phyloP scores from a whole-genome alignment of 1,140 invertebrate genomes.

The Drosophila arizonae region DNA sequence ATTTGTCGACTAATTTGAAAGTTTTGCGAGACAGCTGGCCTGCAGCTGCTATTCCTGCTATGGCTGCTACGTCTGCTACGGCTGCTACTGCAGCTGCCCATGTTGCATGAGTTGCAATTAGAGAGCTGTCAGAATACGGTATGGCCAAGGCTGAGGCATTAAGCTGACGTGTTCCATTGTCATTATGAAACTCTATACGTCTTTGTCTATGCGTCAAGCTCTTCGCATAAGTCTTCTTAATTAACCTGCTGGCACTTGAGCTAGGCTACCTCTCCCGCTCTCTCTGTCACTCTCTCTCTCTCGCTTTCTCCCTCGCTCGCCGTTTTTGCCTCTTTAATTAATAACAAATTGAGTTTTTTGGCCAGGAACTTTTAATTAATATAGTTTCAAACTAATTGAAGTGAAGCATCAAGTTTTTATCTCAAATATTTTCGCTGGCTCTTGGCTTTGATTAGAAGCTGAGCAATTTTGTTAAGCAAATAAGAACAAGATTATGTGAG shows the following conservation, averaged over 20 bases:
- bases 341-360: constrained; percentile 20
- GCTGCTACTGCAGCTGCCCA: not conserved
- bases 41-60: constrained; percentile 6
- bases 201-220: not conserved
- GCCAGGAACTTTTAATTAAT: constrained; percentile 7
- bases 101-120: constrained; percentile 48
- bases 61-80: constrained; percentile 2
- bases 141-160: constrained; percentile 14
- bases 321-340: constrained; percentile 13
- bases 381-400: constrained; percentile 6
- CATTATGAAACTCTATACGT: constrained; percentile 12
- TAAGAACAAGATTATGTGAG: too few species aligned
- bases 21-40: not conserved
- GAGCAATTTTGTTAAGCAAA: too few species aligned
- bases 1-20: constrained; percentile 39
- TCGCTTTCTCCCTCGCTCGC: not conserved
- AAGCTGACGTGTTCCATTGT: constrained; percentile 10
- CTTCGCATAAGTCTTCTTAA: not conserved
- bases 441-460: too few species aligned
- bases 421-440: not conserved
- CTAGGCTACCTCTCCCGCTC: not conserved
- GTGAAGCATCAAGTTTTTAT: constrained; percentile 2
- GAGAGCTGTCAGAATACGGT: constrained; percentile 31
- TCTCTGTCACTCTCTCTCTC: not conserved
- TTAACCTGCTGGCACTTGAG: not conserved